Evolutionary conservation across 2,888 invertebrate species (phyloP).

Genomic region (Micropterix aruncella): DNA sequence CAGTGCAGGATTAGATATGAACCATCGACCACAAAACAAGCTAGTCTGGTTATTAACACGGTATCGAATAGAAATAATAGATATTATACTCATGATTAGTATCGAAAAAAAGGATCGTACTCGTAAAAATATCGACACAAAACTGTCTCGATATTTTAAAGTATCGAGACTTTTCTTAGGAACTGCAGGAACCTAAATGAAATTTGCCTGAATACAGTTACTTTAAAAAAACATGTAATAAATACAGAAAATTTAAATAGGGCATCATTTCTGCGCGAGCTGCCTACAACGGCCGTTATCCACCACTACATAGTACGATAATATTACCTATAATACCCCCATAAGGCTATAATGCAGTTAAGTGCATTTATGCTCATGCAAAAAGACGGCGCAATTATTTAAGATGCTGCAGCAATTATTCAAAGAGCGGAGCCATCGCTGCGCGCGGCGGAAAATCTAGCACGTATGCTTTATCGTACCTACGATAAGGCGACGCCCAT

Average conservation of each 20-base stretch:
- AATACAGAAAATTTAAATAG: too few species aligned
- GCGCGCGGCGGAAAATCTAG: too few species aligned
- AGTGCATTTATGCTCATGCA: constrained; percentile 10
- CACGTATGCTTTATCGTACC: not conserved
- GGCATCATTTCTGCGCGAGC: not conserved
- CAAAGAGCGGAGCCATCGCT: constrained; percentile 7
- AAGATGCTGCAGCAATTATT: constrained; percentile 13
- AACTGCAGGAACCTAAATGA: not conserved
- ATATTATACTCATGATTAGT: too few species aligned
- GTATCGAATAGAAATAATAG: too few species aligned
- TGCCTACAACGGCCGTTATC: not conserved
- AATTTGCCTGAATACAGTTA: too few species aligned
- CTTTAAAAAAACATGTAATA: too few species aligned
- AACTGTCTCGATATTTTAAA: too few species aligned
- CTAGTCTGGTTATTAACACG: too few species aligned
- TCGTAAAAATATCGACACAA: too few species aligned
- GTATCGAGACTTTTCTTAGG: not conserved
- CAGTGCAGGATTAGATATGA: too few species aligned
- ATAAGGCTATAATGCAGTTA: constrained; percentile 8
- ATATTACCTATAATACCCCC: constrained; percentile 11
- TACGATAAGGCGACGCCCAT: not conserved
- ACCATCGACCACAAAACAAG: too few species aligned
- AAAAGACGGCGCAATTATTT: constrained; percentile 12
- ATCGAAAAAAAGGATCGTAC: too few species aligned
- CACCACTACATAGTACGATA: constrained; percentile 3